These are phyloP conservation scores for Himalopsyche kuldschensis DNA, from an alignment of 2,888 invertebrate genomes.

Conservation along the genomic window DNA sequence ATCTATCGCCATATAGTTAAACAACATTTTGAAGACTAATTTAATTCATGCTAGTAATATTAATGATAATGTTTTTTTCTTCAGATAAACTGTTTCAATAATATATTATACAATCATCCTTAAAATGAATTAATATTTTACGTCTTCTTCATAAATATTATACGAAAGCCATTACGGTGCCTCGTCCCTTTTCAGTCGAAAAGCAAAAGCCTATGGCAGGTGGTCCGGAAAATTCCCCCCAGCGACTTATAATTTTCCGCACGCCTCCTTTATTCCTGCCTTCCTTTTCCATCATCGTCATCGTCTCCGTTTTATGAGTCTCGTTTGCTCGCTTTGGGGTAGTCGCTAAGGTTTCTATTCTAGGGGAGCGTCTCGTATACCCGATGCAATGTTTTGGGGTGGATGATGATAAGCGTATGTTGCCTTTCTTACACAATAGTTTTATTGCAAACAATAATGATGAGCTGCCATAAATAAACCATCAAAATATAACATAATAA, in stretches of 20 bases:
- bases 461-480: neutral
- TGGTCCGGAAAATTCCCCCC: conserved; percentile 15
- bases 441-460: neutral
- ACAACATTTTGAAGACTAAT: no score
- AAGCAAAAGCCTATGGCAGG: conserved; percentile 3
- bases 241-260: conserved; percentile 35
- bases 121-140: neutral
- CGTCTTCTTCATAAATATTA: neutral
- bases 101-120: neutral
- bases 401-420: neutral
- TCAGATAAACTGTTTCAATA: no score
- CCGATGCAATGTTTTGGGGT: neutral
- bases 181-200: neutral
- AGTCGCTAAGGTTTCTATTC: neutral
- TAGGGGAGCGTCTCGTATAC: neutral
- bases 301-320: conserved; percentile 16
- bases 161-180: neutral
- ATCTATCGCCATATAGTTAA: no score
- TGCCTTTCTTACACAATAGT: neutral
- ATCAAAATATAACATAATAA: neutral
- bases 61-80: no score
- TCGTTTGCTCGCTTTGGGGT: conserved; percentile 7
- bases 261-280: conserved; percentile 15
- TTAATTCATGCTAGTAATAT: no score
- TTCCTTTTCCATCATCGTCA: conserved; percentile 29